Evolutionary conservation across 2,888 invertebrate genomes (phyloP).

Genomic region (Rhingia rostrata): DNA sequence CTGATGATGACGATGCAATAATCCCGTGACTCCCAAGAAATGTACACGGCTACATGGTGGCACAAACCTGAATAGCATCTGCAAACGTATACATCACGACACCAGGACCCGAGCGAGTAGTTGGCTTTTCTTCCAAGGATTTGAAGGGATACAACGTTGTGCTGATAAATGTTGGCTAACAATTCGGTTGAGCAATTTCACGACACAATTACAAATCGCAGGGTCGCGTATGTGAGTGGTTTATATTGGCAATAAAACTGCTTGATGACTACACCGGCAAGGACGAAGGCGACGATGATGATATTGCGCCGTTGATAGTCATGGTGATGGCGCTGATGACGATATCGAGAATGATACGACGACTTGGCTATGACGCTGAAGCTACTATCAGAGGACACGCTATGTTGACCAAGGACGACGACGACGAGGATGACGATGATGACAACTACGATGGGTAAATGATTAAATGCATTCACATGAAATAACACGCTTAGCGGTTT

Average conservation of each 20-base stretch:
- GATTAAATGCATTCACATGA: slow-evolving; percentile 51
- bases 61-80: not conserved
- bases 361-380: not conserved
- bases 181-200: slow-evolving; percentile 19
- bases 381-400: not conserved
- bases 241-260: slow-evolving; percentile 57
- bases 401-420: not conserved
- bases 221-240: slow-evolving; percentile 17
- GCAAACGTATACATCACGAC: not conserved
- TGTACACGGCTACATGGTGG: not conserved
- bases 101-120: not conserved
- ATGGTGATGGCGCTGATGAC: slow-evolving; percentile 16
- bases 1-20: not conserved
- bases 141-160: slow-evolving; percentile 3
- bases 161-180: slow-evolving; percentile 1
- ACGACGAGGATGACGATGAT: not conserved
- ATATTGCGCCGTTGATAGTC: not conserved
- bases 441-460: slow-evolving; percentile 2
- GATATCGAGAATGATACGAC: slow-evolving; percentile 12
- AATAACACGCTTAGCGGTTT: slow-evolving; percentile 21
- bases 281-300: slow-evolving; percentile 4
- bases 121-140: not conserved
- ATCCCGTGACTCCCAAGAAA: not conserved
- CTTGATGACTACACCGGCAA: slow-evolving; percentile 46
- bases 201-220: not conserved